phyloP scores from a whole-genome alignment of 2,888 invertebrate species.

The Eupithecia subfuscata region DNA sequence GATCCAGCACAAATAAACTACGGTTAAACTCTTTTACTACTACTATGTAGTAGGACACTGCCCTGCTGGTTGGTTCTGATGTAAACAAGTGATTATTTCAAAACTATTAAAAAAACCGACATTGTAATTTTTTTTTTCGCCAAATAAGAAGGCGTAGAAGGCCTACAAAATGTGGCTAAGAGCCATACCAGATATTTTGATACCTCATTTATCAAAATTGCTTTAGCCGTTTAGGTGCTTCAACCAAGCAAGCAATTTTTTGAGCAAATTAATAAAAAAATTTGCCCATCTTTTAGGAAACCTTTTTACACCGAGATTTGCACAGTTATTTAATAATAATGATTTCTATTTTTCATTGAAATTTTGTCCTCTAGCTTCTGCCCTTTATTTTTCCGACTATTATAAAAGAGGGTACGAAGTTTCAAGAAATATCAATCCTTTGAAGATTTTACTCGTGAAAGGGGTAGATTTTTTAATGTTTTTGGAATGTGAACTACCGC shows the following conservation, averaged over 20 bases:
- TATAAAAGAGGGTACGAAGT: neutral
- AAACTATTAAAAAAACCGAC: neutral
- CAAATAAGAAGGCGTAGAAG: too few relatives aligned
- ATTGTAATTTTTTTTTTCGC: too few relatives aligned
- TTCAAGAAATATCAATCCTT: conserved; percentile 13
- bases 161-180: too few relatives aligned
- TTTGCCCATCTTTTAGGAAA: conserved; percentile 1
- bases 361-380: neutral
- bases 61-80: neutral
- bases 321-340: neutral
- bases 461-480: conserved; percentile 2
- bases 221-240: neutral
- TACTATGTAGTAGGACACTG: neutral
- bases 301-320: neutral
- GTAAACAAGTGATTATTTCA: neutral
- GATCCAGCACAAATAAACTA: neutral
- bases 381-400: conserved; percentile 4
- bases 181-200: neutral
- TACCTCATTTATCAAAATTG: neutral
- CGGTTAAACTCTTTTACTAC: neutral
- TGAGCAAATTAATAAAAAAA: too few relatives aligned
- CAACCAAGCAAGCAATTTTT: too few relatives aligned
- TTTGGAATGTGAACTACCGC: neutral
- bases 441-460: conserved; percentile 16
- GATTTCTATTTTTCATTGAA: conserved; percentile 5